Base-by-base conservation (phyloP, 2,888 invertebrate genomes). In the Ptychoptera contaminata region DNA sequence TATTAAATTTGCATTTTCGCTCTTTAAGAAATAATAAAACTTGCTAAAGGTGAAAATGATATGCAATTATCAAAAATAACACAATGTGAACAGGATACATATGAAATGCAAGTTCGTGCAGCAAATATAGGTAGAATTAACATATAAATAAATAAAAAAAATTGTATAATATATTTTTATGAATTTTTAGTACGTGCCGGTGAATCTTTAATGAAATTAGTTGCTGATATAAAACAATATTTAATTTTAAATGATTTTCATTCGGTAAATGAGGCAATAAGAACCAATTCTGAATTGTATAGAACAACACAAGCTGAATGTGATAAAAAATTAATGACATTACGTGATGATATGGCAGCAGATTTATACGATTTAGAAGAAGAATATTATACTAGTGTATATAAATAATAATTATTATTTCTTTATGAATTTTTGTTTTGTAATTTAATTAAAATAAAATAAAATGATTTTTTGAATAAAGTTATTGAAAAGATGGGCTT, bases 211-310 rank as follows among this genome's bases (percentile, higher is more conserved):
- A 90, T 94, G 85, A 96, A 96, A 64, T 70, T 98, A 29, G 93
- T 96, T 1, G 91, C 94, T 0, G 96, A 97, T 61, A 88, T 98
- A 49, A 97, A 97, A 59, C 96, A 98, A 60, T 98, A 96, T 64
- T 70, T 97, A 38, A 94, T 97, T 56, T 72, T 98, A 15, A 97
- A 97, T 63, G 97, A 98, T 67, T 98, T 98, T 61, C 93, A 93
- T 38, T 93, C 94, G 2, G 91, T 97, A 0, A 97, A 97, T 63
- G 93, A 96, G 59, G 90, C 94, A 0, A 96, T 97, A 50, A 82
- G 86, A n/a, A 83, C 86, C 53, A 93, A 92, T 60, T 88, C 88
- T 0, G 85, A 87, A 60, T 65, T 91, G 10, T 92, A 88, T 59
- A 77, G 90, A 46, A 82, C 84, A 0, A 88, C 88, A 58, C 92